Base-by-base conservation (phyloP, 1,140 invertebrate species). In the Tetramorium alpestre region DNA sequence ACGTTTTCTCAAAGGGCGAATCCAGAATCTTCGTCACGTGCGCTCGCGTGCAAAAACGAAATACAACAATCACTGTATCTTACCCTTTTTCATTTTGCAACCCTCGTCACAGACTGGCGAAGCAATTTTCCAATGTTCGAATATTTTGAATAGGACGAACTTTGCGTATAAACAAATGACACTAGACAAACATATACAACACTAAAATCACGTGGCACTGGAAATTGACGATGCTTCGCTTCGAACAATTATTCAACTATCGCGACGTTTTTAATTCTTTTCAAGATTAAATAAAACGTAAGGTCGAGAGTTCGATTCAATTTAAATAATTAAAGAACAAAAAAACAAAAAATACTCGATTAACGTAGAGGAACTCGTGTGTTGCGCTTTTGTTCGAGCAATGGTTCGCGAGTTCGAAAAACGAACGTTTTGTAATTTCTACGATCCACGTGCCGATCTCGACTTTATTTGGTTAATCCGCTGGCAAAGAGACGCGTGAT, bases 41-140 rank as follows among this genome's bases (percentile, higher is more conserved):
- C 8, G 41, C 8, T 0, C 11, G 4, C 28, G 18, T 10, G 16
- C 0, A 10, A 44, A 33, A 28, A 18, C 8, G 41, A 41, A 18
- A 7, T 38, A 38, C 3, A 54, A 22, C 22, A 41, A 28, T n/a
- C 0, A 28, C 0, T 6, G 2, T 44, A 77, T 60, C 69, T 58
- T 44, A 82, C 75, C 56, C 58, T 64, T 77, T 6, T 77, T 77
- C 58, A 77, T 77, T 33, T 64, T 47, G 58, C 16, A 41, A 22
- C 33, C 2, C 18, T 3, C 1, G 22, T n/a, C n/a, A 28, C 13
- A 33, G 4, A 5, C 8, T 2, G 8, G n/a, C 58, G 5, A 25
- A 16, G 4, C 3, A 54, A 16, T 41, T 75, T 41, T 4, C 11
- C 28, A 7, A 75, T 16, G 51, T 13, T 13, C 6, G 11, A 22